These are phyloP conservation scores for Corapipo altera DNA, from an alignment of 2,113 vertebrate genomes.

Conservation along the genomic window DNA sequence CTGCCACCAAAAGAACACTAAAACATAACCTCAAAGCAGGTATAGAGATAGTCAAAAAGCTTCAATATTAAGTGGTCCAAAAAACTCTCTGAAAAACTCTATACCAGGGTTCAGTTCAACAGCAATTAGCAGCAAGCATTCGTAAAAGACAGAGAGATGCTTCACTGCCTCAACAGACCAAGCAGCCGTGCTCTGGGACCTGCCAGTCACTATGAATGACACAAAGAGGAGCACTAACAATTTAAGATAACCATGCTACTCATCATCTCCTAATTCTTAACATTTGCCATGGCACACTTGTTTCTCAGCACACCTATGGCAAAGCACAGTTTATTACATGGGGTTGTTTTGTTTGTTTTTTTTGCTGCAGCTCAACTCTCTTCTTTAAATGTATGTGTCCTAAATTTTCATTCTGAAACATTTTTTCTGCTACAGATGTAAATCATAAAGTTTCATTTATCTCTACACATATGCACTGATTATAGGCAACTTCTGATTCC, in stretches of 20 bases:
- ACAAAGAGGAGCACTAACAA: neutral
- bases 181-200: neutral
- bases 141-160: neutral
- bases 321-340: neutral
- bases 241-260: neutral
- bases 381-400: neutral
- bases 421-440: neutral
- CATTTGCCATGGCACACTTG: neutral
- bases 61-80: neutral
- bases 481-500: neutral
- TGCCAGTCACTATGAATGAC: neutral
- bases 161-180: neutral
- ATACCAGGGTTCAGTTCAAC: neutral
- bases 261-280: neutral
- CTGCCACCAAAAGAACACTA: neutral
- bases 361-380: neutral
- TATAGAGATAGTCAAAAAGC: neutral
- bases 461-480: neutral
- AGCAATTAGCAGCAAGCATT: neutral
- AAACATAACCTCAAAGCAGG: neutral
- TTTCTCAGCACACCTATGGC: neutral
- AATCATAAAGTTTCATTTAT: neutral
- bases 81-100: neutral
- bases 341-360: neutral
- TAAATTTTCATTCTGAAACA: neutral